A percentile compares a stretch with the other conserved stretches of the same genome.
Conservation (phyloP, 2,888 invertebrate species). For the Tetanocera ferruginea region DNA sequence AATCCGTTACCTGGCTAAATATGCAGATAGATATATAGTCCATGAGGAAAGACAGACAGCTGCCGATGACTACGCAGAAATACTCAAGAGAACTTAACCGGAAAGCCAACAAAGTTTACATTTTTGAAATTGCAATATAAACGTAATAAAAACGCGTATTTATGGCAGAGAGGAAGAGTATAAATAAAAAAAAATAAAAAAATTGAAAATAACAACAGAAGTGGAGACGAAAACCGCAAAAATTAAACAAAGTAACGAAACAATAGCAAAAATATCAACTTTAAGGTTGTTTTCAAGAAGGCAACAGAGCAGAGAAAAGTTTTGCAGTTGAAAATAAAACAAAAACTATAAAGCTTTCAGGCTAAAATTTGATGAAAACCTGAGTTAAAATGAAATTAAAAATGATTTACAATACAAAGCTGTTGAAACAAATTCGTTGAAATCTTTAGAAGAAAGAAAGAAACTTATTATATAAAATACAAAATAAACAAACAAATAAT, state of each 20-base stretch:
- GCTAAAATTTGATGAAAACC: no score
- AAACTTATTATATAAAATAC: no score
- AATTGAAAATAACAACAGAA: not conserved
- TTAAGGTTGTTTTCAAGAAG: not conserved
- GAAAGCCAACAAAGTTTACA: not conserved
- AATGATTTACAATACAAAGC: not conserved
- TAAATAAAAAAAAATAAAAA: not conserved
- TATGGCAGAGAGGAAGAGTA: not conserved
- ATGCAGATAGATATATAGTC: not conserved
- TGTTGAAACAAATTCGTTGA: no score
- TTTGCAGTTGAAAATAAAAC: not conserved
- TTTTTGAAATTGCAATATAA: constrained; percentile 21
- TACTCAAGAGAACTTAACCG: not conserved
- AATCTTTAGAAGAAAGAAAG: no score
- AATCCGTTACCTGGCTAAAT: no score
- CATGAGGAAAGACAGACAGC: not conserved
- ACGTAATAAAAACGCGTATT: constrained; percentile 19
- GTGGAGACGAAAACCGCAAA: not conserved
- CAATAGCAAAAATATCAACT: not conserved
- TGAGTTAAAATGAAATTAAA: no score
- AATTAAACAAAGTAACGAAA: not conserved
- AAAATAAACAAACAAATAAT: no score
- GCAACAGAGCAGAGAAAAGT: not conserved
- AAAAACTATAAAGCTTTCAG: not conserved
- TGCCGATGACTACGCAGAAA: not conserved